Base-by-base conservation (phyloP, 1,140 invertebrate species). In the Lysiphlebus fabarum region DNA sequence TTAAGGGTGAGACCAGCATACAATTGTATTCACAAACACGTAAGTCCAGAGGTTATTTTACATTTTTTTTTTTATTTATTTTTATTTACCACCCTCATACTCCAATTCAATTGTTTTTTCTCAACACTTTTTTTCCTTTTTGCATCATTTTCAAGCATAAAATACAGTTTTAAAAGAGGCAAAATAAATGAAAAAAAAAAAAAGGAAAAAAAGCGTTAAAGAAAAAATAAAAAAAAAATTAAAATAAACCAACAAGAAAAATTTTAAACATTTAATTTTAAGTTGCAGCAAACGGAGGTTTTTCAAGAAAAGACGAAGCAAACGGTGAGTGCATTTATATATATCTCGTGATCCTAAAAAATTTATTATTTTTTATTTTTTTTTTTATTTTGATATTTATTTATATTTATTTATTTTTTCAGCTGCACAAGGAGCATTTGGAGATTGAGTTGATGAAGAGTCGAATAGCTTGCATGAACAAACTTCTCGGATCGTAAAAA, bases 21-120 rank as follows among this genome's bases (percentile, higher is more conserved):
- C 65, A 72, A 76, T 63, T 79, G 75, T 56, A 70, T 78, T 61
- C 69, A 72, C 56, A 72, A 78, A 51, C 77, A 79, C 67, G 76
- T 78, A 68, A 79, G 76, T 76, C 67, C 41, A 40, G 36, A 53
- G 43, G 48, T 60, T 60, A 34, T 57, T 26, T 26, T 26, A 4
- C 17, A 26, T 26, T 26, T 26, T 26, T 26, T 1, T 11, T 14
- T 45, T n/a, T 45, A 9, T 45, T n/a, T 45, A 4, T 11, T 14
- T 45, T n/a, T 45, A 9, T 45, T n/a, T 45, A 9, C 12, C 14
- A 11, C 49, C 12, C 49, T 37, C 36, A 10, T 34, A 33, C 33
- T 33, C 33, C 49, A 10, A 7, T 26, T 7, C 49, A 57, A 40
- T 47, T 57, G 50, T 57, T 57, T 49, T 49, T 57, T 57, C 56